Evolutionary conservation across 1,140 invertebrate species (phyloP).

Genomic region (Pseudomyrmex cubaensis): DNA sequence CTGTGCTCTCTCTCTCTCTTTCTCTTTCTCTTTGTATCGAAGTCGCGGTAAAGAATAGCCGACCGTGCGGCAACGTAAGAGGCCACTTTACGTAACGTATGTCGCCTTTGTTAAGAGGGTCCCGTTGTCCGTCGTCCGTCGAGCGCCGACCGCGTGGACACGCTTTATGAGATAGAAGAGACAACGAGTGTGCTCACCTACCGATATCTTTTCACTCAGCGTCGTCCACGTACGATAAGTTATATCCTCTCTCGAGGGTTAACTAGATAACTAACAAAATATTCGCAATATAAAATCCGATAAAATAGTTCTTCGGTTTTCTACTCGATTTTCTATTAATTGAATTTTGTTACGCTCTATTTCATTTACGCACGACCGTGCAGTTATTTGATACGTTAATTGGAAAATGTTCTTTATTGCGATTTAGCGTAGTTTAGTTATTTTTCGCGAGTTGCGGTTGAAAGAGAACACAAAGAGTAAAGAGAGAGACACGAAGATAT

Average conservation of each 20-base stretch:
- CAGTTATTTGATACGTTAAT: slow-evolving; percentile 31
- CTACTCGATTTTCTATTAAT: background rate
- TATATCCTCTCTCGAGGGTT: background rate
- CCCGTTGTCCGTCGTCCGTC: slow-evolving; percentile 47
- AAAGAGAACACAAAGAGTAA: background rate
- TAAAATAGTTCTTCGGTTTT: background rate
- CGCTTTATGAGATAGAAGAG: slow-evolving; percentile 30
- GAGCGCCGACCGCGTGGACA: background rate
- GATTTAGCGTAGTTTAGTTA: background rate
- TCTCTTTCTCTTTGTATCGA: slow-evolving; percentile 37
- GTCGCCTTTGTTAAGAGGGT: slow-evolving; percentile 73
- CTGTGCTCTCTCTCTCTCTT: background rate
- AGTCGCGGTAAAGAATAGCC: slow-evolving; percentile 73
- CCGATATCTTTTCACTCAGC: background rate
- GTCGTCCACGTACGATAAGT: slow-evolving; percentile 9
- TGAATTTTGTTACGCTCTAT: background rate
- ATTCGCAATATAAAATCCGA: background rate
- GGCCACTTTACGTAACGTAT: slow-evolving; percentile 77
- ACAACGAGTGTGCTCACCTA: slow-evolving; percentile 11
- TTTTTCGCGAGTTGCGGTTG: slow-evolving; percentile 17
- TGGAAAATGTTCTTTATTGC: slow-evolving; percentile 1
- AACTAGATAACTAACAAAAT: background rate
- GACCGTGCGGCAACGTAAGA: slow-evolving; percentile 55
- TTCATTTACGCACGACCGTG: background rate
- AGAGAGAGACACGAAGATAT: background rate